Base-by-base conservation (phyloP, 2,113 vertebrate genomes). In the Empidonax traillii region DNA sequence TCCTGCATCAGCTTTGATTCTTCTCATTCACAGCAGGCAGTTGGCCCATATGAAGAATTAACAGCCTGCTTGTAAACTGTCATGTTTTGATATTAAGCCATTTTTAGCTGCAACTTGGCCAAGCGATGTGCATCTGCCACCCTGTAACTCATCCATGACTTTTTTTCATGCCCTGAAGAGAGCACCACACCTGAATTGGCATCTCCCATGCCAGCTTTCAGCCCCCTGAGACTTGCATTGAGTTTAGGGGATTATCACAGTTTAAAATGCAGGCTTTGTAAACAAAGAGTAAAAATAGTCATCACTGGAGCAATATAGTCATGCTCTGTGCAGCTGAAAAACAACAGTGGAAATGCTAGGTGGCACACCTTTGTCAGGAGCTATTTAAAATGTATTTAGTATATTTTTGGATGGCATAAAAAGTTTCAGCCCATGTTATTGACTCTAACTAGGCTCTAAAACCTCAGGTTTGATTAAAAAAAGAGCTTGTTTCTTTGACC, bases 61-160 rank as follows among this genome's bases (percentile, higher is more conserved):
- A 63, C 41, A 74, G 74, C 12, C 75, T 85, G 58, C 81, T 94
- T 87, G 74, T 96, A 94, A 91, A 95, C 96, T 86, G 56, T 39
- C 44, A 6, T 41, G 22, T 61, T 90, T 91, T 89, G 91, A 39
- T 63, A 82, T 24, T 84, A 88, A 87, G 96, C 83, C 87, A 94
- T 77, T 90, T 96, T 92, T 86, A 94, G 87, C 92, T 41, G 22
- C 77, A 83, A 14, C 53, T 94, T 97, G 97, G 95, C 94, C 93
- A 94, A 87, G 63, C 11, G 8, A 89, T 17, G 68, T 52, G 69
- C 95, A 95, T 96, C 93, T 97, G 93, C 96, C 43, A 88, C 93
- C 92, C 91, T 95, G 44, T 96, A 96, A 97, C 93, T 96, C 96
- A 97, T 82, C 94, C 89, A 84, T 91, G 96, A 96, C 90, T 44